Evolutionary conservation across 1,140 invertebrate species (phyloP), one percentile per base, ranked within the genome.

Genomic region (Antheraea pernyi): DNA sequence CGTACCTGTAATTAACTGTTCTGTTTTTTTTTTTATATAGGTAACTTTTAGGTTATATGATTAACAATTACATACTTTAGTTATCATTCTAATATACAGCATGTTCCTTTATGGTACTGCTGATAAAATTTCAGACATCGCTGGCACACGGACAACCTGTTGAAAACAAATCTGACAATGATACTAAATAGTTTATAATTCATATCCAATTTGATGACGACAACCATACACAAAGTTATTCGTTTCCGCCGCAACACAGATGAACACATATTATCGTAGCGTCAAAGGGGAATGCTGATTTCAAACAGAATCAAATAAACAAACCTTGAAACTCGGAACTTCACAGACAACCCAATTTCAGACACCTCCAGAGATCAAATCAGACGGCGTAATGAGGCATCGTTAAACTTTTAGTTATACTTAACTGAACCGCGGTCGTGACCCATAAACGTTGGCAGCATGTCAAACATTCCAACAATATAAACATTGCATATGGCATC

Each of bases 361-460:
- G 46, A n/a, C 46, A 53, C 46, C 46, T 53, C 46, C 46, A 53
- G 46, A 53, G 46, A 53, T 53, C 36, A 42, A 11, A 65, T 19
- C 48, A 53, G 61, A 65, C 63, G 42, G 64, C 65, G 65, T 67
- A 67, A 60, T 65, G 70, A 66, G 69, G 46, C 42, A 67, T 72
- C 71, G 70, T 77, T 74, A 73, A 73, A 77, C 72, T 70, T 67
- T 67, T 68, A 67, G 75, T 80, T 80, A 77, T 78, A 78, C 75
- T 82, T 80, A 82, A 83, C 76, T 46, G 71, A 64, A 65, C 62
- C 53, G 73, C 72, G 82, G 76, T 83, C 82, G 74, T 84, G 82
- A 83, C 82, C 82, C 69, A 83, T 81, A 83, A 83, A 76, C 68
- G 73, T 80, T 81, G 81, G 81, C 81, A 81, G 68, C 72, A 69